Conservation (phyloP, 2,888 invertebrate genomes). For the Penaeus monodon region DNA sequence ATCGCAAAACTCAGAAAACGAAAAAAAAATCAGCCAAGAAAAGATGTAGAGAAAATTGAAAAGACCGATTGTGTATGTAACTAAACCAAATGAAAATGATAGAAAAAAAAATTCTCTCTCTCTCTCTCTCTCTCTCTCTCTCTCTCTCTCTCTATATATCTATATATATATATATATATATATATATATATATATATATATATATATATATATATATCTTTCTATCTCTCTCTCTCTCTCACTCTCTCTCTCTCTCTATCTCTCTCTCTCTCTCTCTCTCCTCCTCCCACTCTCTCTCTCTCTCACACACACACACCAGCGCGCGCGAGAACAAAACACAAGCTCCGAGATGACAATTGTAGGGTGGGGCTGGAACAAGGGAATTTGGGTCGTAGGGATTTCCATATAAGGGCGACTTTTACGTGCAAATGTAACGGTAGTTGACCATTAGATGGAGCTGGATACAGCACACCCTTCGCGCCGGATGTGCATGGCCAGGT, state of each 20-base stretch:
- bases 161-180: not conserved
- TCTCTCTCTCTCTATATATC: too few relatives aligned
- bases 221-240: too few relatives aligned
- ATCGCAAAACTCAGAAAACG: too few relatives aligned
- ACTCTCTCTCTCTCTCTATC: too few relatives aligned
- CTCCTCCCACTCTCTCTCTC: not conserved
- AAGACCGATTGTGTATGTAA: too few relatives aligned
- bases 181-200: not conserved
- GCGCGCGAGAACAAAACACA: too few relatives aligned
- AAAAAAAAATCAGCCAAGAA: too few relatives aligned
- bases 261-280: not conserved
- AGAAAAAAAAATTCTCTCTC: not conserved
- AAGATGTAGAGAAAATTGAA: too few relatives aligned
- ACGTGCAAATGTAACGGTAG: constrained; percentile 6
- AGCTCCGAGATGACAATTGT: not conserved
- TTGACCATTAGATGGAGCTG: not conserved
- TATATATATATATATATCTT: too few relatives aligned
- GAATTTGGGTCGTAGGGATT: not conserved
- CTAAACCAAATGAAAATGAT: too few relatives aligned
- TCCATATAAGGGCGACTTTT: constrained; percentile 5
- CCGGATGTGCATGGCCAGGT: constrained; percentile 15
- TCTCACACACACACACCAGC: not conserved
- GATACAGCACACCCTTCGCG: not conserved
- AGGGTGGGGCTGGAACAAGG: not conserved
- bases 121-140: not conserved